phyloP scores from a whole-genome alignment of 2,888 invertebrate genomes.

The Drosophila paranaensis region DNA sequence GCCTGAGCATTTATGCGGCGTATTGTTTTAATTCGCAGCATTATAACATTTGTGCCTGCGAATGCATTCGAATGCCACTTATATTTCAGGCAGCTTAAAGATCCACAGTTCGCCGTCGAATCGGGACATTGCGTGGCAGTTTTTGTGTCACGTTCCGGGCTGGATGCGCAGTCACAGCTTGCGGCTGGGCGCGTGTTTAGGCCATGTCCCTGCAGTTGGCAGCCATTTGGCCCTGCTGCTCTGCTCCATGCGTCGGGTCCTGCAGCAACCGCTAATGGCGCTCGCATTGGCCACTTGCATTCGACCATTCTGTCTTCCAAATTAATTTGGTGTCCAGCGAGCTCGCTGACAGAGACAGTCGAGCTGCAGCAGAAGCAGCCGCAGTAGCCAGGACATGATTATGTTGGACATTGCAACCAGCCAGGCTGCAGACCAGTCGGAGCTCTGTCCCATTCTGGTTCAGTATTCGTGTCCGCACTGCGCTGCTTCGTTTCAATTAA shows the following conservation, averaged over 20 bases:
- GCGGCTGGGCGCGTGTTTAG: constrained; percentile 73
- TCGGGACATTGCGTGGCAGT: constrained; percentile 24
- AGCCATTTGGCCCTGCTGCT: constrained; percentile 1
- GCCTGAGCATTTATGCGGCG: constrained; percentile 76
- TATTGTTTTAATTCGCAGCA: constrained; percentile 77
- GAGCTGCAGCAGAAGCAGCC: neutral
- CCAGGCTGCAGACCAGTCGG: constrained; percentile 18
- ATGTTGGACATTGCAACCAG: constrained; percentile 64
- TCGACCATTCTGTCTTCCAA: constrained; percentile 77
- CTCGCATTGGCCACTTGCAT: constrained; percentile 68
- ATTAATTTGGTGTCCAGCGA: constrained; percentile 73
- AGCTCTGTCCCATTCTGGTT: constrained; percentile 11
- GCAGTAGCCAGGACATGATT: constrained; percentile 69
- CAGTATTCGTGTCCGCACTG: constrained; percentile 37
- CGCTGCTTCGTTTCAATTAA: constrained; percentile 72
- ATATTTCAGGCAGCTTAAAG: constrained; percentile 35
- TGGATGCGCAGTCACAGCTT: constrained; percentile 67
- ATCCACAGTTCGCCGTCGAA: constrained; percentile 4
- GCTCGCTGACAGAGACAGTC: constrained; percentile 11
- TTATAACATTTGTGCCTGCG: constrained; percentile 28
- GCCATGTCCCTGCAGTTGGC: constrained; percentile 32
- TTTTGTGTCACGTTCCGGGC: constrained; percentile 65
- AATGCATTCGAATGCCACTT: constrained; percentile 32
- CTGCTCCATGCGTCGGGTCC: neutral
- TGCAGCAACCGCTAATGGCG: constrained; percentile 63